These are phyloP conservation scores for Cirrhinus molitorella DNA, from an alignment of 2,797 vertebrate genomes.

Conservation along the genomic window DNA sequence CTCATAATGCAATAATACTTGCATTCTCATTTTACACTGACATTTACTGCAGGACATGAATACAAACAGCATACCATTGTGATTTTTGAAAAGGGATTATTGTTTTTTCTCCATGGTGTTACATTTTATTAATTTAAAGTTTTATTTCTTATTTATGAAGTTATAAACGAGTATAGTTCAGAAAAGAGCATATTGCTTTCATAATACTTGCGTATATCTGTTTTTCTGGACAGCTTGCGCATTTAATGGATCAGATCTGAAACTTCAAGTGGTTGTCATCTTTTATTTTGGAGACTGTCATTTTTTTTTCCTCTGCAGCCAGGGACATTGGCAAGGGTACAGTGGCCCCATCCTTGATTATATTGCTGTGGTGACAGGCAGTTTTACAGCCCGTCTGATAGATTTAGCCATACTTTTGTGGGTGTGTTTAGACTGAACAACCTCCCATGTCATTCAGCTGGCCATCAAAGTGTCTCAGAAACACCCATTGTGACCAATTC, in stretches of 20 bases:
- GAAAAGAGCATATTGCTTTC: neutral
- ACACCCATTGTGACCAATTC: constrained; percentile 14
- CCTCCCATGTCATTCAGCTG: constrained; percentile 32
- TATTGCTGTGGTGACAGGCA: constrained; percentile 52
- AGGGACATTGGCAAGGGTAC: constrained; percentile 44
- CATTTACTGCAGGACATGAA: neutral
- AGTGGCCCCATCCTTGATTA: constrained; percentile 51
- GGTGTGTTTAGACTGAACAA: constrained; percentile 29
- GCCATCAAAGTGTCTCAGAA: constrained; percentile 43
- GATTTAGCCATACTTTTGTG: constrained; percentile 39
- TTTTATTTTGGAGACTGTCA: constrained; percentile 37
- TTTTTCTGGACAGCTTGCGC: constrained; percentile 23
- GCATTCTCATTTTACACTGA: neutral
- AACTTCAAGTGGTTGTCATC: constrained; percentile 15
- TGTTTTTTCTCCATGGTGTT: neutral
- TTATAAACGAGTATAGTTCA: neutral
- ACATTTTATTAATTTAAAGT: neutral
- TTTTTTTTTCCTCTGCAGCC: constrained; percentile 23
- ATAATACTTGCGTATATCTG: neutral
- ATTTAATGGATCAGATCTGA: constrained; percentile 19
- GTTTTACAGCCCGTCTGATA: constrained; percentile 53
- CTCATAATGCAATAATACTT: neutral
- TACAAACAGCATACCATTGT: neutral
- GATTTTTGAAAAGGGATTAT: neutral
- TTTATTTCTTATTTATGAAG: no score